These are phyloP conservation scores for Diaprepes abbreviatus DNA, from an alignment of 2,888 invertebrate genomes.

Conservation along the genomic window DNA sequence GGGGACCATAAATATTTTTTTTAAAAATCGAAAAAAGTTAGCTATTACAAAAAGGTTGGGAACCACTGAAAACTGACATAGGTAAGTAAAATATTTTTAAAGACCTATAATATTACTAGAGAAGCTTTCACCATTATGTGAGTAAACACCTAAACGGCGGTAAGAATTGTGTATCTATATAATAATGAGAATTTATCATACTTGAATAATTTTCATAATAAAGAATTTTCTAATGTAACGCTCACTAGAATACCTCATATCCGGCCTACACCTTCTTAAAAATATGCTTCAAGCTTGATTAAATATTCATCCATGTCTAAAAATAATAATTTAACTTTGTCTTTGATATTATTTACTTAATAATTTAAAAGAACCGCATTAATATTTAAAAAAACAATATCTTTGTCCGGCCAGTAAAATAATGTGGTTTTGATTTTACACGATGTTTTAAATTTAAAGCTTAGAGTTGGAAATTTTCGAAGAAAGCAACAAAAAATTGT, in stretches of 20 bases:
- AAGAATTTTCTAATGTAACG: conserved; percentile 32
- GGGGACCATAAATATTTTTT: no score
- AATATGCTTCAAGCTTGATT: conserved; percentile 46
- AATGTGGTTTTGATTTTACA: background rate
- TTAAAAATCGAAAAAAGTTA: no score
- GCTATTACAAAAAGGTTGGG: no score
- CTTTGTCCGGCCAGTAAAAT: background rate
- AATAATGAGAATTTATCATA: conserved; percentile 32
- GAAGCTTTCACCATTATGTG: no score
- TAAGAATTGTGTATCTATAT: no score
- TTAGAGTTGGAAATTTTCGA: no score
- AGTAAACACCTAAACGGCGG: no score
- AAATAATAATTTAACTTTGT: conserved; percentile 39
- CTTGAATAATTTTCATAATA: conserved; percentile 40
- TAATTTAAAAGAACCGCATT: conserved; percentile 16
- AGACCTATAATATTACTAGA: no score
- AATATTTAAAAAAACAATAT: conserved; percentile 1
- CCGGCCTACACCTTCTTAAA: conserved; percentile 36
- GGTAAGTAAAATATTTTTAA: no score
- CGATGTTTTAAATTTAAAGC: no score
- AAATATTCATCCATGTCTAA: conserved; percentile 37
- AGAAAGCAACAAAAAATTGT: no score
- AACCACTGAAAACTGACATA: no score
- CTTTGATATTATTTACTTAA: conserved; percentile 21
- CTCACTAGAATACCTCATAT: conserved; percentile 40